phyloP scores from a whole-genome alignment of 2,888 invertebrate genomes.

The Autographa pulchrina region DNA sequence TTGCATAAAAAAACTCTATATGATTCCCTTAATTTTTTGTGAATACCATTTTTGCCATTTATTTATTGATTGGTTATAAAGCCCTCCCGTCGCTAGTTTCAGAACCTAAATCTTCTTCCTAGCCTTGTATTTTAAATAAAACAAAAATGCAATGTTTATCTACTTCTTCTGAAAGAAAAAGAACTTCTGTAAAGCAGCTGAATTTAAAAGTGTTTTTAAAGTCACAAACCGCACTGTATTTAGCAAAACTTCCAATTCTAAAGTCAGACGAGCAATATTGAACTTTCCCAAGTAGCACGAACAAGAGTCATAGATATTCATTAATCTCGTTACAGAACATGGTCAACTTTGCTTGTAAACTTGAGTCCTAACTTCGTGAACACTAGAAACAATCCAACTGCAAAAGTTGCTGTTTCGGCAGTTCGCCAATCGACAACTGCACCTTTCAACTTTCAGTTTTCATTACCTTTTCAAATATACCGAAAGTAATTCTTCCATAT shows the following conservation, averaged over 20 bases:
- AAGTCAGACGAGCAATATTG: slow-evolving; percentile 62
- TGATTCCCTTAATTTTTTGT: too few species aligned
- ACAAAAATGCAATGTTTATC: background rate
- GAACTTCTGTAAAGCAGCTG: slow-evolving; percentile 17
- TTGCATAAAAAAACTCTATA: too few species aligned
- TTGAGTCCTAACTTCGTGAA: slow-evolving; percentile 59
- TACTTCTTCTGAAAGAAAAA: slow-evolving; percentile 11
- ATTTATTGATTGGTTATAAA: too few species aligned
- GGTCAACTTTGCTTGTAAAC: slow-evolving; percentile 72
- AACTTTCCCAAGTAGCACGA: slow-evolving; percentile 64
- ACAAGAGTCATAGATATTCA: slow-evolving; percentile 78
- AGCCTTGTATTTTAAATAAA: background rate
- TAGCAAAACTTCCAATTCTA: slow-evolving; percentile 59
- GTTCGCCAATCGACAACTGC: slow-evolving; percentile 42
- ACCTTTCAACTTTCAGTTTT: slow-evolving; percentile 31
- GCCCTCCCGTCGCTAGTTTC: too few species aligned
- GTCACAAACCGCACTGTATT: slow-evolving; percentile 53
- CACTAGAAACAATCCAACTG: slow-evolving; percentile 56
- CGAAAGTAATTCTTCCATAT: slow-evolving; percentile 30
- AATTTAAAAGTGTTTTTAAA: slow-evolving; percentile 39
- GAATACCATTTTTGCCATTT: too few species aligned
- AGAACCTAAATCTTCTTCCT: background rate
- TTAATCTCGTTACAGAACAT: slow-evolving; percentile 71
- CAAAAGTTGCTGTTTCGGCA: slow-evolving; percentile 60
- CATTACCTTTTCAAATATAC: slow-evolving; percentile 33